A percentile compares a stretch with the other conserved stretches of the same genome.
Conservation (phyloP, 2,113 vertebrate species). For the Erinaceus europaeus region DNA sequence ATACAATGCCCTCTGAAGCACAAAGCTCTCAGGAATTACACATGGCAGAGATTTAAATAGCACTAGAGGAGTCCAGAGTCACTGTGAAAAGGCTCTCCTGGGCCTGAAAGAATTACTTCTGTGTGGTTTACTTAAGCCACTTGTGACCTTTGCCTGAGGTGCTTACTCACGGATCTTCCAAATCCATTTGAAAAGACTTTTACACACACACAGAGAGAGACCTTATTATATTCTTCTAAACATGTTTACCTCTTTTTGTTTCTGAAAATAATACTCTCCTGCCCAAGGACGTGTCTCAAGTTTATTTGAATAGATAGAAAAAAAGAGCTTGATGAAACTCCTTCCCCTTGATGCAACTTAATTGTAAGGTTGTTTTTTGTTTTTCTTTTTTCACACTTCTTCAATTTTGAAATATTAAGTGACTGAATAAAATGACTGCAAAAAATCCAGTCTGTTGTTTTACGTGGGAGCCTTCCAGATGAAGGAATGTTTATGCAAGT, state of each 20-base stretch:
- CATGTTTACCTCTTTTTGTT: neutral
- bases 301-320: neutral
- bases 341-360: neutral
- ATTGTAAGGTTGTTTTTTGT: neutral
- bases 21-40: neutral
- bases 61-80: neutral
- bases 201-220: neutral
- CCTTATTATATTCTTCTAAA: neutral
- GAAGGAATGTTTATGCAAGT: neutral
- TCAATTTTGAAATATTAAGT: slow-evolving; percentile 16
- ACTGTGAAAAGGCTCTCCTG: neutral
- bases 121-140: neutral
- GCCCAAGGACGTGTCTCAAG: neutral
- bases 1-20: neutral
- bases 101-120: neutral
- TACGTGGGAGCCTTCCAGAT: neutral
- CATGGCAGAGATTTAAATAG: neutral
- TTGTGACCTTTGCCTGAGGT: neutral
- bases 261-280: neutral
- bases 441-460: neutral
- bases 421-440: neutral
- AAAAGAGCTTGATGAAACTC: neutral
- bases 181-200: slow-evolving; percentile 4
- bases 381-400: neutral
- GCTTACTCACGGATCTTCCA: neutral